Evolutionary conservation across 2,888 invertebrate genomes (phyloP), one percentile per base, ranked within the genome.

Genomic region (Penaeus monodon): DNA sequence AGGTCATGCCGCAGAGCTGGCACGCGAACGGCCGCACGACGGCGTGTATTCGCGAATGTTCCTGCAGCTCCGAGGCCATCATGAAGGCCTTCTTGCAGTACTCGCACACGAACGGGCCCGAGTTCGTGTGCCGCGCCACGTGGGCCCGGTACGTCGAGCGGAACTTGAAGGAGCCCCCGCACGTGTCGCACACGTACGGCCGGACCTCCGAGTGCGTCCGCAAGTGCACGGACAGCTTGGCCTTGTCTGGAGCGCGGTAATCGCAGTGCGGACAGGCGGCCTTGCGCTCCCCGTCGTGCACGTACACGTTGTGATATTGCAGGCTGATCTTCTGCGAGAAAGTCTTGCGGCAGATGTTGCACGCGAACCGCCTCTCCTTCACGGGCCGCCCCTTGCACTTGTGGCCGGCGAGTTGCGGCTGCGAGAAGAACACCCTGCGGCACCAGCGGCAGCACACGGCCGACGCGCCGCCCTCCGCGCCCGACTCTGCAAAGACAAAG

Each of bases 371-470:
- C 27, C 73, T 66, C 27, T 38, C 70, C 12, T 64, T 73, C 27
- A 57, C 20, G 10, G 85, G 24, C 14, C 44, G 78, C 14, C 79
- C 79, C 20, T 79, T 74, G 66, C 83, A 88, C 27, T 44, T 44
- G 66, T 88, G 88, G 24, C 33, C 17, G 6, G 29, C 33, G n/a
- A 78, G 79, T 73, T 38, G 73, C 33, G 73, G 49, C 24, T 44
- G 44, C 22, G 33, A 49, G 57, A 24, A 12, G 91, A 93, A 93
- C 24, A 91, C 91, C 87, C 91, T 91, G 0, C 91, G 81, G 64
- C 86, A 86, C 27, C 12, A 38, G 24, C 86, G 86, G 66, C 86
- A 86, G 57, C 81, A 76, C 68, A 82, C 82, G 22, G 63, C 80
- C 8, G 38, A 65, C 14, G 70, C 24, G n/a, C 65, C 78, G 22